Evolutionary conservation across 2,797 vertebrate genomes (phyloP).

Genomic region (Bradypodion pumilum): DNA sequence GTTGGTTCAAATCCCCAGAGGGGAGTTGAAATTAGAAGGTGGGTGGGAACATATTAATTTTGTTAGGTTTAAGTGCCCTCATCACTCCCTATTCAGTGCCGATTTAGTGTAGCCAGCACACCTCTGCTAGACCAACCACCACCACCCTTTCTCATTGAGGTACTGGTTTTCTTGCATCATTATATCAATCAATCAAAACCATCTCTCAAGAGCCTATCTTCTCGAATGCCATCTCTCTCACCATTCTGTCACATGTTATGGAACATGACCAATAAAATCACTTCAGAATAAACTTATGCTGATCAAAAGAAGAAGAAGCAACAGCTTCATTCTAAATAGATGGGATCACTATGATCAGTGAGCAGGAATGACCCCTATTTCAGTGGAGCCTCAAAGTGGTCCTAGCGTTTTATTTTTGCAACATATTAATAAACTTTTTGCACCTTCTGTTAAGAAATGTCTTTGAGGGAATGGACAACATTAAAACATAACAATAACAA

Average conservation of each 20-base stretch:
- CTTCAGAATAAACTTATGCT: background rate
- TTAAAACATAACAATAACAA: background rate
- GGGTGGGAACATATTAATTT: no score
- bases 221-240: background rate
- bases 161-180: background rate
- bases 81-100: no score
- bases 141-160: no score
- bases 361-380: background rate
- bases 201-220: background rate
- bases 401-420: no score
- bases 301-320: background rate
- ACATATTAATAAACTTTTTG: no score
- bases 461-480: background rate
- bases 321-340: no score
- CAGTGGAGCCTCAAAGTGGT: background rate
- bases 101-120: no score
- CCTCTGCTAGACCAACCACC: no score
- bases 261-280: no score
- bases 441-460: background rate
- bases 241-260: background rate
- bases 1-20: no score
- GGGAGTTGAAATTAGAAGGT: no score
- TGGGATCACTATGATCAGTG: background rate
- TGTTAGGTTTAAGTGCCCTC: no score
- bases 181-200: background rate